phyloP scores from a whole-genome alignment of 2,888 invertebrate species.

The Cartodere bifasciata region DNA sequence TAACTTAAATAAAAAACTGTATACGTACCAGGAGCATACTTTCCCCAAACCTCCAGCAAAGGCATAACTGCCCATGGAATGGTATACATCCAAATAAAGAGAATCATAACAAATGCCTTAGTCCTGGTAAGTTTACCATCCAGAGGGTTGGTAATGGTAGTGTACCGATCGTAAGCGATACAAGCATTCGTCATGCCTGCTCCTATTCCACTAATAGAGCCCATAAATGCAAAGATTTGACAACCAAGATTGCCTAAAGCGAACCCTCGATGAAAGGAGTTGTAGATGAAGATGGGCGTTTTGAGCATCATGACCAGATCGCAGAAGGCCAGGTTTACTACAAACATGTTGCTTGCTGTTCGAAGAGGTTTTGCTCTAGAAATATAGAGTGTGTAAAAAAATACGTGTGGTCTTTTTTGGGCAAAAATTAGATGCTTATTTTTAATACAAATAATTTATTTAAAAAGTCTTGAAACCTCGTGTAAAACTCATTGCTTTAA shows the following conservation, averaged over 20 bases:
- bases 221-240: constrained; percentile 62
- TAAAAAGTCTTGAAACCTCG: too few relatives aligned
- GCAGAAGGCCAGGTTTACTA: constrained; percentile 68
- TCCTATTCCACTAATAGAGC: constrained; percentile 68
- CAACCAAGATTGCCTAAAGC: constrained; percentile 63
- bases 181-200: constrained; percentile 71
- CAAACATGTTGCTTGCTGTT: constrained; percentile 74
- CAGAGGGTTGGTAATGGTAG: constrained; percentile 69
- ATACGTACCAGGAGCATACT: constrained; percentile 61
- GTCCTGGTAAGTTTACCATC: constrained; percentile 69
- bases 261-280: constrained; percentile 66
- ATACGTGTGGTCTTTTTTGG: too few relatives aligned
- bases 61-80: constrained; percentile 76
- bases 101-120: constrained; percentile 66
- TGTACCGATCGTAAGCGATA: constrained; percentile 72
- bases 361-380: constrained; percentile 55
- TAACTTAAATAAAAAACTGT: neutral
- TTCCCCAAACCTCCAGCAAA: constrained; percentile 71
- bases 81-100: constrained; percentile 61
- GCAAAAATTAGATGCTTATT: too few relatives aligned
- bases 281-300: constrained; percentile 74
- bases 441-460: too few relatives aligned
- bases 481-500: too few relatives aligned
- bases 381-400: too few relatives aligned
- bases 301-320: constrained; percentile 84